Percentiles rank a stretch among this genome's conserved stretches.
Conservation (phyloP, 2,888 invertebrate species). For the Cheilosia vulpina region DNA sequence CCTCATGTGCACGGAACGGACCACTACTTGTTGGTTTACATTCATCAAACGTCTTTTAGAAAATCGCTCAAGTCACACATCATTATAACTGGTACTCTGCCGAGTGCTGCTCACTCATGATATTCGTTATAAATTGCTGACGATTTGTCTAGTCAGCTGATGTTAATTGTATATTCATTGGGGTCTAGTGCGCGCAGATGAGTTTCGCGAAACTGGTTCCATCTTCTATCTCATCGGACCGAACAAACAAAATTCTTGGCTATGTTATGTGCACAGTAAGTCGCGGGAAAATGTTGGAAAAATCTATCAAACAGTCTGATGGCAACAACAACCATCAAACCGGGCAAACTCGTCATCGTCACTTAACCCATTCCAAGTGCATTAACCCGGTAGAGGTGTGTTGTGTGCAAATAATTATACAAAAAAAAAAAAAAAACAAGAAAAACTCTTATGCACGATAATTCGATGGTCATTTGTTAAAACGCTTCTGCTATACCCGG, state of each 20-base stretch:
- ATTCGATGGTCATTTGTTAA: conserved; percentile 51
- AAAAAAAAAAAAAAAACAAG: conserved; percentile 35
- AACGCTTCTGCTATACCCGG: conserved; percentile 35
- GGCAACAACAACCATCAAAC: conserved; percentile 34
- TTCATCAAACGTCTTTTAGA: conserved; percentile 44
- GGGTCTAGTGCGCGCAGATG: conserved; percentile 22
- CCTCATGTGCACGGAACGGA: conserved; percentile 8
- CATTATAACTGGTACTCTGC: conserved; percentile 26
- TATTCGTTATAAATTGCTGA: conserved; percentile 65
- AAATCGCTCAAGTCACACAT: conserved; percentile 48
- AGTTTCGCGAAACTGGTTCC: conserved; percentile 54
- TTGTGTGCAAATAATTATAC: conserved; percentile 58
- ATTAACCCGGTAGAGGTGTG: conserved; percentile 49
- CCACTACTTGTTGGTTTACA: conserved; percentile 27
- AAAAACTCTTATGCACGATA: conserved; percentile 24
- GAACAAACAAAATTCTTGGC: not conserved
- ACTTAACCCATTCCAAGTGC: conserved; percentile 69
- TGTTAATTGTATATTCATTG: conserved; percentile 65
- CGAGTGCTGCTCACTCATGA: conserved; percentile 33
- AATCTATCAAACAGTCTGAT: conserved; percentile 41
- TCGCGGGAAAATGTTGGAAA: conserved; percentile 48
- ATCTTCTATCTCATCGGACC: conserved; percentile 25
- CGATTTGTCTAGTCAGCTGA: conserved; percentile 68
- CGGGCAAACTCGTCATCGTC: conserved; percentile 37
- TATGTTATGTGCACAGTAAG: not conserved